phyloP scores from a whole-genome alignment of 2,888 invertebrate genomes.

The Cetonia aurata region DNA sequence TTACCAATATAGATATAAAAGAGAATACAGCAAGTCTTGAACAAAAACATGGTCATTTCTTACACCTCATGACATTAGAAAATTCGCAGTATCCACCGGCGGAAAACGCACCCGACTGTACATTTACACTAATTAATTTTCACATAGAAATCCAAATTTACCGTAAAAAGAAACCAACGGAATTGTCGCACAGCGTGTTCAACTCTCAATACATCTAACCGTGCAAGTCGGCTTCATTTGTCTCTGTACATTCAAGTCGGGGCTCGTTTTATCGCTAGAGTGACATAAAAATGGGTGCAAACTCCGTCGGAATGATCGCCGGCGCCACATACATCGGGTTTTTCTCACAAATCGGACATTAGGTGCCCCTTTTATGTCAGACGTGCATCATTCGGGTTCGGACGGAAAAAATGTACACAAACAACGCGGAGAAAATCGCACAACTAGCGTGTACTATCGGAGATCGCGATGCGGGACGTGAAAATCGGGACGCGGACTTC shows the following conservation, averaged over 20 bases:
- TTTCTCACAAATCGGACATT: neutral
- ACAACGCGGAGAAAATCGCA: slow-evolving; percentile 18
- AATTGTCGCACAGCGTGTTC: too few relatives aligned
- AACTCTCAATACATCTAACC: too few relatives aligned
- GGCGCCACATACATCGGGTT: neutral
- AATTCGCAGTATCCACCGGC: neutral
- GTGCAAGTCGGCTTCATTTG: too few relatives aligned
- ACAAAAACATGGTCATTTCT: slow-evolving; percentile 27
- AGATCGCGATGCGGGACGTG: neutral
- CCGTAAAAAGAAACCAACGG: too few relatives aligned
- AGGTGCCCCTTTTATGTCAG: slow-evolving; percentile 2
- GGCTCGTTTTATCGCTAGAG: too few relatives aligned
- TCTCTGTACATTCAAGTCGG: too few relatives aligned
- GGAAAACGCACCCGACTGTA: too few relatives aligned
- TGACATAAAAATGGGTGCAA: too few relatives aligned
- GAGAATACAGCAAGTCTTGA: slow-evolving; percentile 18
- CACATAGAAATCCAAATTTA: too few relatives aligned
- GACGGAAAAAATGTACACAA: slow-evolving; percentile 22
- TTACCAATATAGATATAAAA: slow-evolving; percentile 28
- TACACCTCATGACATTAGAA: slow-evolving; percentile 21
- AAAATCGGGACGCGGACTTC: slow-evolving; percentile 1
- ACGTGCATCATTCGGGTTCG: neutral
- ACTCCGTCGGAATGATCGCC: too few relatives aligned
- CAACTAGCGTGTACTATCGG: neutral
- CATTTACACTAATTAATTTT: too few relatives aligned